Percentiles rank a stretch among this genome's conserved stretches.
These are phyloP conservation scores for Meriones unguiculatus DNA, from an alignment of 2,113 vertebrate species.

Conservation along the genomic window DNA sequence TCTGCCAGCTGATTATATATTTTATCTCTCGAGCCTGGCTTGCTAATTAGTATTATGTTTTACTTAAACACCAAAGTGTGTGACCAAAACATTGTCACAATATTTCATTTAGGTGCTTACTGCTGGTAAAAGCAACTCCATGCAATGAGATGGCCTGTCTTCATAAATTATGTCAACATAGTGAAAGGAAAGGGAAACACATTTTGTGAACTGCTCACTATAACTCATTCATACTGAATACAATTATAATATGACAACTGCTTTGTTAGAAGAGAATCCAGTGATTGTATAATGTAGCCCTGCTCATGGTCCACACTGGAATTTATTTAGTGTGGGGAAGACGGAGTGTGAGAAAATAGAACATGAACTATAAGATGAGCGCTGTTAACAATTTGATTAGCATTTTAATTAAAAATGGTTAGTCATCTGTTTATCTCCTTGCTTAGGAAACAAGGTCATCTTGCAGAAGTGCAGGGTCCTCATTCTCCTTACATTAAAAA, in stretches of 20 bases:
- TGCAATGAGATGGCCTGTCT: constrained; percentile 33
- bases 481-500: constrained; percentile 72
- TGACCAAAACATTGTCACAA: constrained; percentile 66
- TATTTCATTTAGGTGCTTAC: constrained; percentile 49
- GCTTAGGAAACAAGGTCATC: constrained; percentile 59
- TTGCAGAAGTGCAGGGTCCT: neutral
- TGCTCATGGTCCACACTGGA: constrained; percentile 6
- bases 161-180: constrained; percentile 67
- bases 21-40: constrained; percentile 49
- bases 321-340: neutral
- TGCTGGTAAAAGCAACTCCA: constrained; percentile 59
- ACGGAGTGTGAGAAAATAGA: constrained; percentile 21
- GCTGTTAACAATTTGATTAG: constrained; percentile 35
- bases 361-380: constrained; percentile 37
- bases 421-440: constrained; percentile 13
- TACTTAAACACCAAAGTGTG: constrained; percentile 19
- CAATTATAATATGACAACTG: constrained; percentile 5
- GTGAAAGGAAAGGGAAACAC: constrained; percentile 40
- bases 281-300: neutral
- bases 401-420: constrained; percentile 62
- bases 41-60: constrained; percentile 72
- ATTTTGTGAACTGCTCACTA: neutral
- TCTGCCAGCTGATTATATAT: neutral
- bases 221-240: neutral
- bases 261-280: constrained; percentile 7